A percentile compares a stretch with the other conserved stretches of the same genome.
These are phyloP conservation scores for Corythornis vintsioides DNA, from an alignment of 2,113 vertebrate genomes.

Conservation along the genomic window DNA sequence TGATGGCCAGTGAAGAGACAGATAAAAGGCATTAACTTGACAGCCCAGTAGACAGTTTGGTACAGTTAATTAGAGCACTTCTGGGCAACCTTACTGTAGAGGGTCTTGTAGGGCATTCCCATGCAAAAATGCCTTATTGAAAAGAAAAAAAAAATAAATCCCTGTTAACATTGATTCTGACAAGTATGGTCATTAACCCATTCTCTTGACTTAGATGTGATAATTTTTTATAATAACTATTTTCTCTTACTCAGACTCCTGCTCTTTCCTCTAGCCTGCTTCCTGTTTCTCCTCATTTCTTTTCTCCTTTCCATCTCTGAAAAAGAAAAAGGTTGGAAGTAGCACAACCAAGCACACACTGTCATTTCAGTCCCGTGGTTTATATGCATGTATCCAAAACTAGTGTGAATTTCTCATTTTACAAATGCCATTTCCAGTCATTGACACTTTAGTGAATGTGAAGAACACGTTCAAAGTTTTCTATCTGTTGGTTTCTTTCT, in stretches of 20 bases:
- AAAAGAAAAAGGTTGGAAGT: not conserved
- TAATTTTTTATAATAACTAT: not conserved
- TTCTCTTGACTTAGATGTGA: conserved; percentile 4
- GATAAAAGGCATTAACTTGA: conserved; percentile 76
- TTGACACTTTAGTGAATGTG: not conserved
- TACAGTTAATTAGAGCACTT: conserved; percentile 75
- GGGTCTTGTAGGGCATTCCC: conserved; percentile 52
- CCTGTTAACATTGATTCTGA: conserved; percentile 34
- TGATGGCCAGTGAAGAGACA: conserved; percentile 74
- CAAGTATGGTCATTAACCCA: conserved; percentile 39
- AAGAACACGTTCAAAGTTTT: not conserved
- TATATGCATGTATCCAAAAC: not conserved
- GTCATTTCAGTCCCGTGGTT: not conserved
- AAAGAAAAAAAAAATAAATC: conserved; percentile 35
- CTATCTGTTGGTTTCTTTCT: not conserved
- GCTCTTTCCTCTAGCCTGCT: not conserved
- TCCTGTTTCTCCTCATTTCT: not conserved
- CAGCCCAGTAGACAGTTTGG: conserved; percentile 61
- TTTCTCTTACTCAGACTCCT: not conserved
- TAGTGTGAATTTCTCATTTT: not conserved
- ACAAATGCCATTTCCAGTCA: not conserved
- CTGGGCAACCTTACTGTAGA: conserved; percentile 50
- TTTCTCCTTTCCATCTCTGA: not conserved
- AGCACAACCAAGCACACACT: not conserved
- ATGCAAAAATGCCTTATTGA: conserved; percentile 49